A percentile compares a stretch with the other conserved stretches of the same genome.
These are phyloP conservation scores for Pomacea maculata DNA, from an alignment of 1,140 invertebrate genomes.

Conservation along the genomic window DNA sequence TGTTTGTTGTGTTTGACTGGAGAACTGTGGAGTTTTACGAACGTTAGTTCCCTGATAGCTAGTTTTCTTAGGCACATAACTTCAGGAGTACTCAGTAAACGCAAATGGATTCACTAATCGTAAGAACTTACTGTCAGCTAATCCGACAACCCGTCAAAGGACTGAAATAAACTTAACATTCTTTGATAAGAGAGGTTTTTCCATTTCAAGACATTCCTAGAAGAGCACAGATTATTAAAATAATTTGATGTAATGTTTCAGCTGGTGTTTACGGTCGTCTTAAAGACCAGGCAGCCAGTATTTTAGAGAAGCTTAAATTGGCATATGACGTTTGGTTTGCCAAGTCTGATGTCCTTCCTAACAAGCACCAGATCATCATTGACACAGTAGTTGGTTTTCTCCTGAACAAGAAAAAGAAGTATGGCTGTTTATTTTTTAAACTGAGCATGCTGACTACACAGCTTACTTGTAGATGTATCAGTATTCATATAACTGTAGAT, in stretches of 20 bases:
- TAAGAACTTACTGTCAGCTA: too few relatives aligned
- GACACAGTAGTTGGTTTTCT: conserved; percentile 10
- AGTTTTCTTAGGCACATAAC: too few relatives aligned
- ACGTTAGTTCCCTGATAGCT: too few relatives aligned
- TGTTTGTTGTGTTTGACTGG: too few relatives aligned
- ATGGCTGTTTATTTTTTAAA: conserved; percentile 2
- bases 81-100: too few relatives aligned
- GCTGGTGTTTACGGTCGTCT: background rate
- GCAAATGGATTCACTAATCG: too few relatives aligned
- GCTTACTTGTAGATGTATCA: background rate
- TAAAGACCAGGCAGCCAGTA: conserved; percentile 7
- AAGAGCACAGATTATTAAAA: too few relatives aligned
- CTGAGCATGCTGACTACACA: background rate
- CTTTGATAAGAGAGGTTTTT: too few relatives aligned
- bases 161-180: too few relatives aligned
- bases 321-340: background rate
- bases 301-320: background rate
- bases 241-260: background rate
- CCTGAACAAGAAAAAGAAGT: conserved; percentile 16
- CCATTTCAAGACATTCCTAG: too few relatives aligned
- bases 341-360: conserved; percentile 1
- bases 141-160: too few relatives aligned
- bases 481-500: background rate
- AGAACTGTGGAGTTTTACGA: too few relatives aligned
- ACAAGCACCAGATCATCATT: conserved; percentile 16